Evolutionary conservation across 2,113 vertebrate species (phyloP).

Genomic region (Bufo gargarizans): DNA sequence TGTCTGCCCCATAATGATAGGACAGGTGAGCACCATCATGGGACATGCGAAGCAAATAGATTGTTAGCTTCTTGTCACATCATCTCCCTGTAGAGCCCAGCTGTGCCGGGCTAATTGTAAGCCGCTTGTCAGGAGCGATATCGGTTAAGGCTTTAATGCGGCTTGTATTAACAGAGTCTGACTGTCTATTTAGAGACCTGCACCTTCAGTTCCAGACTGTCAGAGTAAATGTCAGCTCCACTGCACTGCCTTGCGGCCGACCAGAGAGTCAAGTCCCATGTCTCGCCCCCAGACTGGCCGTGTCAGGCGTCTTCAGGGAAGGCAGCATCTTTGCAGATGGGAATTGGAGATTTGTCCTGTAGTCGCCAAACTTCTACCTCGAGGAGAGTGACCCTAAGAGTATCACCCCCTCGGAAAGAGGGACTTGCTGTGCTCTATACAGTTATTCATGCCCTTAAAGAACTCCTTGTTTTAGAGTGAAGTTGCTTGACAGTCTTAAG

Average conservation of each 20-base stretch:
- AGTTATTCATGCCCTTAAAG: slow-evolving; percentile 7
- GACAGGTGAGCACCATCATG: too few species aligned
- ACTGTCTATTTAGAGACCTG: slow-evolving; percentile 49
- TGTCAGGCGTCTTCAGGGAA: slow-evolving; percentile 44
- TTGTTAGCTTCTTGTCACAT: not conserved
- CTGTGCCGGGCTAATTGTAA: slow-evolving; percentile 35
- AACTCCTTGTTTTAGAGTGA: slow-evolving; percentile 2
- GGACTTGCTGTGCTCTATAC: not conserved
- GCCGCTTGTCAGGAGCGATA: slow-evolving; percentile 37
- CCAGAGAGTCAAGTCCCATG: slow-evolving; percentile 33
- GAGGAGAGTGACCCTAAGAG: slow-evolving; percentile 34
- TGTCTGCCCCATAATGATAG: too few species aligned
- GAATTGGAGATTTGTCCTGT: slow-evolving; percentile 16
- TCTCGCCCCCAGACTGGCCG: slow-evolving; percentile 31
- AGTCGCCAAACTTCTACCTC: slow-evolving; percentile 4
- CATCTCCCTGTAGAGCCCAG: not conserved
- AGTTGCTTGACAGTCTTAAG: slow-evolving; percentile 6
- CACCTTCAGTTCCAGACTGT: slow-evolving; percentile 50
- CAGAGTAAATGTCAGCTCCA: slow-evolving; percentile 41
- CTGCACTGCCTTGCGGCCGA: slow-evolving; percentile 32
- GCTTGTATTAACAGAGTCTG: slow-evolving; percentile 40
- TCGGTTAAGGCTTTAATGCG: slow-evolving; percentile 14
- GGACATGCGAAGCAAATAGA: not conserved
- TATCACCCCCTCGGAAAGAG: not conserved
- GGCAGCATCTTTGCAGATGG: slow-evolving; percentile 46